phyloP scores from a whole-genome alignment of 1,140 invertebrate species.

The Laupala kohalensis region DNA sequence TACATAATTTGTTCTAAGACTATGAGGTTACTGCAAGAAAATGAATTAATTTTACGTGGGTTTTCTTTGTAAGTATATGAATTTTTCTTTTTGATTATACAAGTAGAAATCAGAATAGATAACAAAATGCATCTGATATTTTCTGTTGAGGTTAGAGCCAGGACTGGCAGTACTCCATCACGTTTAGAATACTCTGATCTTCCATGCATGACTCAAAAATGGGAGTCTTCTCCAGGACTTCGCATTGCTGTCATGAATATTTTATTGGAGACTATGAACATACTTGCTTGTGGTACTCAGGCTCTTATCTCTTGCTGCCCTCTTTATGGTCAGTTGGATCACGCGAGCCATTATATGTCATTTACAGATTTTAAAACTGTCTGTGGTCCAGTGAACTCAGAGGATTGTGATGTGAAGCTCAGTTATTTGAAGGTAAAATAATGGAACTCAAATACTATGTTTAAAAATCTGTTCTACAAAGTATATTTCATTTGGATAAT shows the following conservation, averaged over 20 bases:
- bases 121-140: too few species aligned
- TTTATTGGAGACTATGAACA: neutral
- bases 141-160: too few species aligned
- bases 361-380: neutral
- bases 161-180: neutral
- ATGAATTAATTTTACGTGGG: neutral
- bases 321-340: slow-evolving; percentile 1
- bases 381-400: neutral
- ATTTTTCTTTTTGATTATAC: neutral
- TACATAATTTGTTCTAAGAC: neutral
- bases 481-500: too few species aligned
- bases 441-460: too few species aligned
- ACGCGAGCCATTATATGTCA: neutral
- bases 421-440: neutral
- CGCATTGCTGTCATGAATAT: neutral
- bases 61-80: neutral
- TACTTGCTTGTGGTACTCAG: neutral
- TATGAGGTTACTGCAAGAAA: slow-evolving; percentile 2
- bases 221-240: neutral
- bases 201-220: neutral
- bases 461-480: too few species aligned
- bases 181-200: neutral
- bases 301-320: neutral
- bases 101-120: neutral
- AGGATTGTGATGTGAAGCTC: neutral